phyloP scores from a whole-genome alignment of 2,113 vertebrate species.

The Pseudopodoces humilis region DNA sequence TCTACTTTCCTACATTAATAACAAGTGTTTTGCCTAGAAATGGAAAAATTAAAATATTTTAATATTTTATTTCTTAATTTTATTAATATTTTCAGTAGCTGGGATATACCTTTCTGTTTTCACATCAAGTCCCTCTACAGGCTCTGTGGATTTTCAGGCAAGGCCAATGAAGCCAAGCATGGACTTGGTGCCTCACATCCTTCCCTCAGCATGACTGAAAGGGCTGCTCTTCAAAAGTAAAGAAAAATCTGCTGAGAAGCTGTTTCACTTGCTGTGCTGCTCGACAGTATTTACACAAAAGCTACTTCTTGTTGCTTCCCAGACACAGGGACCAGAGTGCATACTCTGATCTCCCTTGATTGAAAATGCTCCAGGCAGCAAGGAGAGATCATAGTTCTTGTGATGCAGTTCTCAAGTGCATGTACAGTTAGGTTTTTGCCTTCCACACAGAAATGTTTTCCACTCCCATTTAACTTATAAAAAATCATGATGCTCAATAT shows the following conservation, averaged over 20 bases:
- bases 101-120: neutral
- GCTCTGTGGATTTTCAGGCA: neutral
- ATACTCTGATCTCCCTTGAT: neutral
- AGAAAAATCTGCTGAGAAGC: neutral
- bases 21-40: neutral
- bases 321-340: neutral
- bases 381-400: neutral
- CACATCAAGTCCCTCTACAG: neutral
- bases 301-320: neutral
- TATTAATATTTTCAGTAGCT: neutral
- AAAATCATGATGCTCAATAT: neutral
- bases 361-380: neutral
- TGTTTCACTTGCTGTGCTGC: neutral
- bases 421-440: neutral
- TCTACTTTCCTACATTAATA: neutral
- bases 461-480: neutral
- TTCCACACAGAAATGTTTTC: neutral
- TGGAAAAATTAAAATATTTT: no score
- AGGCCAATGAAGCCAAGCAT: accelerated
- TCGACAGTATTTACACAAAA: neutral
- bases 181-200: neutral
- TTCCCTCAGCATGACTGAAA: neutral
- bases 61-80: no score
- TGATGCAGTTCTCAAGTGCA: neutral
- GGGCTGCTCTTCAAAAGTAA: neutral